Evolutionary conservation across 2,888 invertebrate species (phyloP), one percentile per base, ranked within the genome.

Genomic region (Dendrolimus pini): DNA sequence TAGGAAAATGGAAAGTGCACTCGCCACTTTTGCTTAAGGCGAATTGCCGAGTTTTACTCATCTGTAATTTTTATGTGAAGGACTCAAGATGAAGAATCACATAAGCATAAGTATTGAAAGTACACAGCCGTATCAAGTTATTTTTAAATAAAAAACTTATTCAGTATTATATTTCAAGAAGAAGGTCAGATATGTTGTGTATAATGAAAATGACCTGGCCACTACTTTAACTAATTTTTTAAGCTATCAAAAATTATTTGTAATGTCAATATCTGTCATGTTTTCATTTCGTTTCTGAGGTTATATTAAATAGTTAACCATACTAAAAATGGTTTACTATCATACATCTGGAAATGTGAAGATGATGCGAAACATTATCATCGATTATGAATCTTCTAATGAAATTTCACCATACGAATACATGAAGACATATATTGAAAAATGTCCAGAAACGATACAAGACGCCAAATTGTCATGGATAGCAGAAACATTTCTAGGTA

Each of bases 381-480:
- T 72, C 52, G 85, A 88, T 60, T 89, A 80, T 61, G 71, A 64
- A 53, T 65, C 68, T 52, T 60, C 72, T 1, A 68, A 58, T 47
- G 86, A 87, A 56, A 58, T 79, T 53, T 75, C 88, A 0, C 79
- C 89, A 1, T 72, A 78, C 54, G 89, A 89, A 66, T 90, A 84
- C 59, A 89, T 89, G 78, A 80, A 80, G 68, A 67, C 60, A 1
- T 89, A 83, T 58, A 77, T 89, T 41, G 80, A 83, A 68, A 83
- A 83, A 67, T 85, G 81, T 69, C 80, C 85, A n/a, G 79, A 83
- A 57, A 62, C 62, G 41, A 75, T 66, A 14, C 79, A 84, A 52
- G 83, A 86, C 60, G 55, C 75, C 1, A 89, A 89, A 69, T 65
- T 88, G 60, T 77, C 80, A 14, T 89, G 89, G 89, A 80, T 85